Evolutionary conservation across 2,888 invertebrate species (phyloP), one percentile per base, ranked within the genome.

Genomic region (Calameuta pallipes): DNA sequence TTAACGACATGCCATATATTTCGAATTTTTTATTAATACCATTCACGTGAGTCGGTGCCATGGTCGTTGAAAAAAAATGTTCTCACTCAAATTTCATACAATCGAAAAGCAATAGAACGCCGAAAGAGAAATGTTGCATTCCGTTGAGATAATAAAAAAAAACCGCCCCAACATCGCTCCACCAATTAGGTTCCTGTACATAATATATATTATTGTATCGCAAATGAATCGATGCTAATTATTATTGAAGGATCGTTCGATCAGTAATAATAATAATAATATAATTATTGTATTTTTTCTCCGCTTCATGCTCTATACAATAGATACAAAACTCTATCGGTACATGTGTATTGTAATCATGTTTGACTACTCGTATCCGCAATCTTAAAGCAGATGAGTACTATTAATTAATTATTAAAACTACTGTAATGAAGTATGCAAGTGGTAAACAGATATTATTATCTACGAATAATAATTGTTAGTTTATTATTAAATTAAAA

Each of bases 271-370:
- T 36, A 75, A 36, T 36, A 36, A 81, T 80, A 82, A 76, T 81
- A 79, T 82, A 83, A 84, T 82, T 80, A 86, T 83, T 85, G 86
- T 87, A 86, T 85, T 85, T 87, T 83, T 83, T 87, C 86, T 89
- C 83, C 83, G 88, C 88, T 88, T 88, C 87, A 85, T 87, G 86
- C 87, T 89, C 86, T 87, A 85, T 85, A 84, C 85, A 83, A 33
- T 33, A 71, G 80, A 76, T 79, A 81, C 80, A 83, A 71, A 79
- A 75, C 80, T 77, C 83, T 81, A 81, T 82, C 81, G 83, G 82
- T 83, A 86, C 83, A 84, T 84, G 85, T 85, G 80, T 85, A 86
- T 80, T 85, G 85, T 86, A 87, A 87, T 83, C 81, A 82, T 85
- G 82, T 87, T 85, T 83, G 80, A 84, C 83, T 85, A 84, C 84